A percentile compares a stretch with the other conserved stretches of the same genome.
These are phyloP conservation scores for Marisa cornuarietis DNA, from an alignment of 1,140 invertebrate species.

Conservation along the genomic window DNA sequence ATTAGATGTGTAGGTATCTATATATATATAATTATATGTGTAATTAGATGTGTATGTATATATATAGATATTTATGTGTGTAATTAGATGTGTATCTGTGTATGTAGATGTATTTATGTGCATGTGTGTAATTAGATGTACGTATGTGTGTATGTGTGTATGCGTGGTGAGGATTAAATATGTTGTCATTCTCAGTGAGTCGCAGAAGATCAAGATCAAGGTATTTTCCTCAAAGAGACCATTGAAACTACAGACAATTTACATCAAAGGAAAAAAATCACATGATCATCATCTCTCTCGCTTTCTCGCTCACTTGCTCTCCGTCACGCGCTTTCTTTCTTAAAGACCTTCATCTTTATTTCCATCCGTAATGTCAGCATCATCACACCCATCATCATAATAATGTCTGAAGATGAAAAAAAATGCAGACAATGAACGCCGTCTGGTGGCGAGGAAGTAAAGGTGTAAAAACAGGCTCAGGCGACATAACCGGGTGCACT, in stretches of 20 bases:
- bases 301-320: constrained; percentile 5
- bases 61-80: not conserved
- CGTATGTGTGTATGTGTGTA: not conserved
- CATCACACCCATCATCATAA: no score
- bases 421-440: no score
- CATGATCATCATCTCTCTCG: no score
- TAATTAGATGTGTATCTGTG: not conserved
- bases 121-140: not conserved
- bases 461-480: no score
- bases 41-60: not conserved
- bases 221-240: no score
- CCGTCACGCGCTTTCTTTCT: constrained; percentile 1
- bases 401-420: no score
- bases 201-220: not conserved
- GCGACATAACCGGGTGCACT: no score
- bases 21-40: no score
- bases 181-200: not conserved
- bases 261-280: not conserved
- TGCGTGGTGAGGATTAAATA: not conserved
- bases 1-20: not conserved
- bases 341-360: no score
- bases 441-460: no score
- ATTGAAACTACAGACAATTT: not conserved
- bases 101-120: constrained; percentile 1
- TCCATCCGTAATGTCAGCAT: no score